Evolutionary conservation across 2,113 vertebrate genomes (phyloP), one percentile per base, ranked within the genome.

Genomic region (Lycaon pictus): DNA sequence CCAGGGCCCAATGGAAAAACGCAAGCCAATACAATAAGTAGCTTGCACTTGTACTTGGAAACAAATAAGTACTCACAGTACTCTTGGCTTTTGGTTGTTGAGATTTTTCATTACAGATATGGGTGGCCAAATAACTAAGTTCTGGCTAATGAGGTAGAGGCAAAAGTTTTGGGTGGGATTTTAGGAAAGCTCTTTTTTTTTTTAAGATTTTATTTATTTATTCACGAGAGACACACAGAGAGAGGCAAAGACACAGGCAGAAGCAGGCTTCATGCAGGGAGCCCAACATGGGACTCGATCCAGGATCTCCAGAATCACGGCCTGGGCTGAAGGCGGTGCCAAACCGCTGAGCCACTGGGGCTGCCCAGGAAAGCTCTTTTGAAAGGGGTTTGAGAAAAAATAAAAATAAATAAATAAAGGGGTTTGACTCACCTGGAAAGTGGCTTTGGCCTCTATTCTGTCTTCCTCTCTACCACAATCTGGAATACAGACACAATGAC

Each of bases 51-150:
- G 51, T 67, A 76, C 79, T 85, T 93, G 19, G 5, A 90, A 85
- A 53, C 72, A 25, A 74, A 35, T 80, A 79, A 94, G 27, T 74
- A 74, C 56, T 81, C 20, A 37, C 32, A 72, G 72, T 74, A 56
- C 35, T 88, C 67, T 76, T 90, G 81, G 80, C 81, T 86, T 76
- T 86, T 65, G 62, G 37, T 90, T 79, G 43, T 94, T 90, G 80
- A 94, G 48, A 87, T 72, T 56, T 72, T 81, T 51, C 77, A 35
- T 91, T 72, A 32, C 48, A 35, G 55, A 62, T 79, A 53, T 37
- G 4, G 17, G 23, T 91, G 35, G 51, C 27, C 27, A n/a, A 32
- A 60, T 82, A 58, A 92, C 84, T 89, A 76, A 77, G 35, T 89
- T 83, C 53, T 93, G 85, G 19, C 32, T 69, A 77, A 67, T 83